Percentiles rank a stretch among this genome's conserved stretches.
Conservation (phyloP, 2,888 invertebrate species). For the Tupiocoris notatus region DNA sequence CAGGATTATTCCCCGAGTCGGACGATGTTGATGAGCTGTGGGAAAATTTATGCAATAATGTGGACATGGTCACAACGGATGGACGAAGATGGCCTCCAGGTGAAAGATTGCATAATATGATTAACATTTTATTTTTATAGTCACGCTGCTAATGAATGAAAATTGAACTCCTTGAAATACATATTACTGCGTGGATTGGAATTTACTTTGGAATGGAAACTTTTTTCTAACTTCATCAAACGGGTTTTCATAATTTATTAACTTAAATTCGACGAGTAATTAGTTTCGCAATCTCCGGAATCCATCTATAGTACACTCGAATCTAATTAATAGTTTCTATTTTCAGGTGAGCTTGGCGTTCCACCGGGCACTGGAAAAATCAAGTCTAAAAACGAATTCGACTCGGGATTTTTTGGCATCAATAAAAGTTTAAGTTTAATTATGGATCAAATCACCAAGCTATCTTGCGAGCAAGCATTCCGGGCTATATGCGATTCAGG, state of each 20-base stretch:
- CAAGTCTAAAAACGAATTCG: slow-evolving; percentile 2
- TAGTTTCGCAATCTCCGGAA: too few relatives aligned
- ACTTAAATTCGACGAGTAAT: too few relatives aligned
- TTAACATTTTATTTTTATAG: too few relatives aligned
- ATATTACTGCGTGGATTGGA: too few relatives aligned
- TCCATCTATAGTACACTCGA: too few relatives aligned
- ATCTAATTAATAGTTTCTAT: too few relatives aligned
- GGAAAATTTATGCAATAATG: slow-evolving; percentile 34
- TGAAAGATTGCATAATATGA: too few relatives aligned
- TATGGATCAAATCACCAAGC: slow-evolving; percentile 29
- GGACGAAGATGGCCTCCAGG: slow-evolving; percentile 41
- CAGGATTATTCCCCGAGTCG: slow-evolving; percentile 41
- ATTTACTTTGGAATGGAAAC: too few relatives aligned
- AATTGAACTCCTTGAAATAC: too few relatives aligned
- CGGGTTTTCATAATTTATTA: too few relatives aligned
- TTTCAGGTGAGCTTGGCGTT: slow-evolving; percentile 37
- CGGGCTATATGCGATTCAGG: slow-evolving; percentile 51
- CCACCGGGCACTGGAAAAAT: slow-evolving; percentile 31
- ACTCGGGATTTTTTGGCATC: slow-evolving; percentile 39
- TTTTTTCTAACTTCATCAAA: too few relatives aligned
- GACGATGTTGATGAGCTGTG: slow-evolving; percentile 40
- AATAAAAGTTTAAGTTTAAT: slow-evolving; percentile 14
- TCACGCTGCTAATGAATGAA: too few relatives aligned
- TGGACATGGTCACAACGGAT: slow-evolving; percentile 40
- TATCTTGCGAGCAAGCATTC: slow-evolving; percentile 23